These are phyloP conservation scores for Synanthedon vespiformis DNA, from an alignment of 2,888 invertebrate species.

Conservation along the genomic window DNA sequence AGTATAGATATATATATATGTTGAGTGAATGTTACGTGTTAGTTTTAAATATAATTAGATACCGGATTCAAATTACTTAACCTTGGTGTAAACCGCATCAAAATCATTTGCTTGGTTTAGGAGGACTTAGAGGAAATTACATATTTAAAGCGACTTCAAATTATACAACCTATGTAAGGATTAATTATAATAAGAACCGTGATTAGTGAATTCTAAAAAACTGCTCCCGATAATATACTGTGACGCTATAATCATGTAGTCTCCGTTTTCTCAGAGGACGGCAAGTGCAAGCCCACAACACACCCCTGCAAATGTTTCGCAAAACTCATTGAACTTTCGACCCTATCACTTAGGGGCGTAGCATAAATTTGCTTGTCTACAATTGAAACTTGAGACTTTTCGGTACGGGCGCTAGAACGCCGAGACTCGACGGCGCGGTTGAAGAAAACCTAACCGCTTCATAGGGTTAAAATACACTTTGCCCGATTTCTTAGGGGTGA, in stretches of 20 bases:
- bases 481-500: constrained; percentile 18
- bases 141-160: too few species aligned
- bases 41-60: too few species aligned
- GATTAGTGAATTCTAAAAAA: too few species aligned
- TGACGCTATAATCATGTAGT: constrained; percentile 54
- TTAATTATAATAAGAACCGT: too few species aligned
- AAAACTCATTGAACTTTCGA: background rate
- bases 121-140: too few species aligned
- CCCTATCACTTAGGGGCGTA: background rate
- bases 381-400: constrained; percentile 15
- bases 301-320: constrained; percentile 27
- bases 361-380: constrained; percentile 3
- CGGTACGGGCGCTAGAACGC: background rate
- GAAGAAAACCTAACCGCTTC: constrained; percentile 42
- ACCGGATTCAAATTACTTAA: too few species aligned
- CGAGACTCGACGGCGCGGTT: constrained; percentile 53
- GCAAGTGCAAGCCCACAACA: constrained; percentile 49
- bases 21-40: too few species aligned
- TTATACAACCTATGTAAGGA: too few species aligned
- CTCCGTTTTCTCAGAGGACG: constrained; percentile 64
- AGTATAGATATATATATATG: too few species aligned
- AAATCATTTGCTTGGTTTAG: too few species aligned
- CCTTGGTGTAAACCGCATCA: too few species aligned
- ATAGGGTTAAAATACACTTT: constrained; percentile 55
- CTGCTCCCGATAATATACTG: constrained; percentile 23